A percentile compares a stretch with the other conserved stretches of the same genome.
Conservation (phyloP, 2,797 vertebrate species). For the Peromyscus aztecus region DNA sequence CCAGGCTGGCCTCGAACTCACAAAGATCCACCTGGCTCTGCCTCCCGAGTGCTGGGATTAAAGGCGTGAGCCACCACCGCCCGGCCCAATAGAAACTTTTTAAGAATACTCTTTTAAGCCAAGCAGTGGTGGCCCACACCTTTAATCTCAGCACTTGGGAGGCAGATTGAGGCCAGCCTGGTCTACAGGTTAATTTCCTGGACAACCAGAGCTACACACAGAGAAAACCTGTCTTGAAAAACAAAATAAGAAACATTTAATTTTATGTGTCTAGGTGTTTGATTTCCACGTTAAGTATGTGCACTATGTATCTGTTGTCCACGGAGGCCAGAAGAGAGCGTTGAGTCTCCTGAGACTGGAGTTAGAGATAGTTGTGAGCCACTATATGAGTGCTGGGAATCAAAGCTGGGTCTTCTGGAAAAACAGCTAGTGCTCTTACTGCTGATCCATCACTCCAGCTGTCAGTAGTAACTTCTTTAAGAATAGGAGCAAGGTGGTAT, state of each 20-base stretch:
- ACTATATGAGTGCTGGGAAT: neutral
- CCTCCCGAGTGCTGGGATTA: no score
- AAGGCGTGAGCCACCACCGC: no score
- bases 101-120: neutral
- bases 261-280: neutral
- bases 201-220: neutral
- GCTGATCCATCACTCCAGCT: neutral
- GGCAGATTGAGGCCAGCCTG: neutral
- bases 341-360: neutral
- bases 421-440: neutral
- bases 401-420: neutral
- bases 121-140: neutral
- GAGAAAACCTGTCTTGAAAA: neutral
- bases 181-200: neutral
- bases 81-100: neutral
- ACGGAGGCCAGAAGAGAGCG: neutral
- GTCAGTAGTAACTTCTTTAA: constrained; percentile 28
- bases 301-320: neutral
- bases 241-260: neutral
- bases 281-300: neutral
- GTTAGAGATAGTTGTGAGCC: neutral
- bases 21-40: no score
- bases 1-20: no score
- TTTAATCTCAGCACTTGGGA: neutral
- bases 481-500: neutral